Conservation (phyloP, 2,797 vertebrate species). For the Geotrypetes seraphini region DNA sequence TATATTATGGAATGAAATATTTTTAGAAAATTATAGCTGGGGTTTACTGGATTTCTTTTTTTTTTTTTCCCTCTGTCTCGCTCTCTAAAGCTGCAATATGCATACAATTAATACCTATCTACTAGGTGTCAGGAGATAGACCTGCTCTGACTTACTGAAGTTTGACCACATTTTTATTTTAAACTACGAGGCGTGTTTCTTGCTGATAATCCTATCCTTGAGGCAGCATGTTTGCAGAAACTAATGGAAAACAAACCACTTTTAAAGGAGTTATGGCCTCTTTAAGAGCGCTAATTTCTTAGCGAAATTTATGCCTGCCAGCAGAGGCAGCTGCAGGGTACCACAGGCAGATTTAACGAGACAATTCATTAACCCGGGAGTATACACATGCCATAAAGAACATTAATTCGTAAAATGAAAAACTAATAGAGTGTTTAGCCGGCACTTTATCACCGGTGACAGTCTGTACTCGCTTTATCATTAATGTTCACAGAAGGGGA, state of each 20-base stretch:
- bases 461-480: slow-evolving; percentile 29
- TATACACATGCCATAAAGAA: slow-evolving; percentile 36
- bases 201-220: not conserved
- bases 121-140: not conserved
- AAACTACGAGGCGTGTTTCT: not conserved
- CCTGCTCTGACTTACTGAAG: not conserved
- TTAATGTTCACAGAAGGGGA: slow-evolving; percentile 58
- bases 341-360: slow-evolving; percentile 45
- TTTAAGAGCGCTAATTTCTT: slow-evolving; percentile 40
- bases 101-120: not conserved
- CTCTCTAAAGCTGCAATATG: too few relatives aligned
- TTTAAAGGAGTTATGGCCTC: slow-evolving; percentile 27
- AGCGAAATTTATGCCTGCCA: slow-evolving; percentile 36
- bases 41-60: not conserved
- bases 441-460: slow-evolving; percentile 47
- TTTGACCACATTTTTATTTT: not conserved
- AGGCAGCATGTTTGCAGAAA: slow-evolving; percentile 13
- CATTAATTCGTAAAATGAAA: slow-evolving; percentile 61
- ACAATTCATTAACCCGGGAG: slow-evolving; percentile 57
- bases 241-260: slow-evolving; percentile 17
- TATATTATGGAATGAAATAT: too few relatives aligned
- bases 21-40: not conserved
- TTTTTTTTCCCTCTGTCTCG: too few relatives aligned
- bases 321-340: slow-evolving; percentile 25
- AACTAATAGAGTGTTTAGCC: slow-evolving; percentile 53